A percentile compares a stretch with the other conserved stretches of the same genome.
Evolutionary conservation across 2,797 vertebrate genomes (phyloP).

Genomic region (Takifugu rubripes): DNA sequence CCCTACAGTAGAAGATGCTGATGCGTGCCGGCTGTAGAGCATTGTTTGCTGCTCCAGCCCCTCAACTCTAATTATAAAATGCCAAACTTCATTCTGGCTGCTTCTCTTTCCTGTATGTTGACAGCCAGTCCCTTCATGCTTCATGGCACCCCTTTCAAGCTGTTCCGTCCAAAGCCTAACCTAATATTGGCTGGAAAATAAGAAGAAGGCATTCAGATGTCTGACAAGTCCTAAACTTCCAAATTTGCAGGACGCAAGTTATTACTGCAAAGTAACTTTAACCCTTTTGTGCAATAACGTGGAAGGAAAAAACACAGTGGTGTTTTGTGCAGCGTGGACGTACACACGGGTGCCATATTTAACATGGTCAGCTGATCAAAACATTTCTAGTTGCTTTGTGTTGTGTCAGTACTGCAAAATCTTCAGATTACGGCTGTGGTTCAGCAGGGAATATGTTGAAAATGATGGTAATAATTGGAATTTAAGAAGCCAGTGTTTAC

Average conservation of each 20-base stretch:
- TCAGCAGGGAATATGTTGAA: constrained; percentile 42
- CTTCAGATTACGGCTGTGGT: constrained; percentile 50
- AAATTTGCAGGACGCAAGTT: constrained; percentile 70
- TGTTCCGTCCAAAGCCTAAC: constrained; percentile 63
- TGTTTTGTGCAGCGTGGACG: constrained; percentile 20
- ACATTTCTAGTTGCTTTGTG: constrained; percentile 32
- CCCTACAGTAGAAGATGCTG: constrained; percentile 38
- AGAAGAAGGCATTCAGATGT: constrained; percentile 69
- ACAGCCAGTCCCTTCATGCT: constrained; percentile 71
- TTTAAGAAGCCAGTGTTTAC: constrained; percentile 66
- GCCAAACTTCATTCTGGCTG: constrained; percentile 69
- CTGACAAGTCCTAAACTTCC: constrained; percentile 70
- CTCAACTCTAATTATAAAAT: constrained; percentile 76
- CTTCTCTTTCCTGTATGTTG: constrained; percentile 52
- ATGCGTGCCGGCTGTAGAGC: constrained; percentile 49
- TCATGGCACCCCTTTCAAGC: constrained; percentile 59
- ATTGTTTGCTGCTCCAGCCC: constrained; percentile 59
- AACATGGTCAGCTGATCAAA: constrained; percentile 13
- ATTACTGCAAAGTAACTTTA: constrained; percentile 58
- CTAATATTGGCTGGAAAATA: constrained; percentile 73
- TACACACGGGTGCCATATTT: constrained; percentile 21
- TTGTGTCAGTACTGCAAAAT: constrained; percentile 41
- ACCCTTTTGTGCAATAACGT: constrained; percentile 32
- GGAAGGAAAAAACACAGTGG: constrained; percentile 32
- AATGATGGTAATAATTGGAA: constrained; percentile 59